phyloP scores from a whole-genome alignment of 1,140 invertebrate genomes.

The Drosophila sp. region DNA sequence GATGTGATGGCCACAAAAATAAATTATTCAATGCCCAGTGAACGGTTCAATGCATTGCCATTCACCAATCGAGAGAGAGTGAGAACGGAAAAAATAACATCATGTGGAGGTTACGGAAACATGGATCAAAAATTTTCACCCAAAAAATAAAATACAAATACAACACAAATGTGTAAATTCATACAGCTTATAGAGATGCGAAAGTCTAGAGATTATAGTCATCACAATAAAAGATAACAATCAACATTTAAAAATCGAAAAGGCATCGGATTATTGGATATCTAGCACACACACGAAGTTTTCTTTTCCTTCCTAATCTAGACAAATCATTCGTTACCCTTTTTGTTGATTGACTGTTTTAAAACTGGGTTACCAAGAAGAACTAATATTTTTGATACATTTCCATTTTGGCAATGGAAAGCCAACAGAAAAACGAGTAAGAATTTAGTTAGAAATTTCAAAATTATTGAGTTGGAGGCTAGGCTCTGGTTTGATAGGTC shows the following conservation, averaged over 20 bases:
- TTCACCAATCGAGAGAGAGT: conserved; percentile 19
- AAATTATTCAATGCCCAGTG: conserved; percentile 56
- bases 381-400: too few species aligned
- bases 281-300: too few species aligned
- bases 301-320: too few species aligned
- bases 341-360: too few species aligned
- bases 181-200: neutral
- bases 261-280: too few species aligned
- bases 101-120: conserved; percentile 8
- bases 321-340: too few species aligned
- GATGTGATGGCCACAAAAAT: conserved; percentile 23
- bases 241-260: neutral
- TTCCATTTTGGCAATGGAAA: too few species aligned
- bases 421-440: too few species aligned
- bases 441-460: too few species aligned
- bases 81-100: conserved; percentile 4
- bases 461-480: too few species aligned
- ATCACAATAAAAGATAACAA: neutral
- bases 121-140: neutral
- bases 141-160: neutral
- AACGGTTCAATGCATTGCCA: conserved; percentile 46
- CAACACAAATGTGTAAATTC: neutral
- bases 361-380: too few species aligned
- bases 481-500: too few species aligned
- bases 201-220: neutral